Evolutionary conservation across 1,140 invertebrate species (phyloP).

Genomic region (Drosophila navojoa): DNA sequence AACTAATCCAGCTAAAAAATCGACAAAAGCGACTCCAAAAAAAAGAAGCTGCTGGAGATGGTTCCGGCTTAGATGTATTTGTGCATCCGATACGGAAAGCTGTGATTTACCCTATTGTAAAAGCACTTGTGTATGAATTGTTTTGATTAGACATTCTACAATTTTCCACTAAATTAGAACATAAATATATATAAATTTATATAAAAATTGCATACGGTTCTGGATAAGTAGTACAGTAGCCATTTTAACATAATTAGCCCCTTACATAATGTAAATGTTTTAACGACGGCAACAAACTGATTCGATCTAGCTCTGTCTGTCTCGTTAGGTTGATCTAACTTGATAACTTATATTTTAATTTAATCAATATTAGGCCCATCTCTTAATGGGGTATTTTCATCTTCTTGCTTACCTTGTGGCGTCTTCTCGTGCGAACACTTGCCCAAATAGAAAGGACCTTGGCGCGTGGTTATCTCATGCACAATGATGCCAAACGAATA

Average conservation of each 20-base stretch:
- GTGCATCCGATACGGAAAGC: constrained; percentile 17
- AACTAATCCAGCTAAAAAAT: not conserved
- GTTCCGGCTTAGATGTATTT: constrained; percentile 27
- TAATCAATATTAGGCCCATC: no score
- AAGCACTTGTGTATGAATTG: constrained; percentile 18
- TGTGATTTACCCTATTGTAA: constrained; percentile 3
- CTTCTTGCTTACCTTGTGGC: constrained; percentile 88
- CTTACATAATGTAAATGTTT: no score
- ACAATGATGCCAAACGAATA: constrained; percentile 98
- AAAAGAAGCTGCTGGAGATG: constrained; percentile 33
- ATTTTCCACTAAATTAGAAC: not conserved
- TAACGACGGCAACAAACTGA: no score
- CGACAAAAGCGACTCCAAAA: not conserved
- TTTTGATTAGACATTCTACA: no score
- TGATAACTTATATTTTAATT: no score
- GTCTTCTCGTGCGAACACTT: constrained; percentile 85
- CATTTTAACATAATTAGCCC: no score
- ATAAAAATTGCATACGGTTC: no score
- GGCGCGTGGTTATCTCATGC: constrained; percentile 94
- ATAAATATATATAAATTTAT: not conserved
- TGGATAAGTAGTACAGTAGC: no score
- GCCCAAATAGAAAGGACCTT: constrained; percentile 94
- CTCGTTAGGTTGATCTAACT: no score
- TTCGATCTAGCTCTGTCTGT: no score
- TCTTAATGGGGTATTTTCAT: no score